Evolutionary conservation across 2,888 invertebrate genomes (phyloP), one percentile per base, ranked within the genome.

Genomic region (Sussaba pulchella): DNA sequence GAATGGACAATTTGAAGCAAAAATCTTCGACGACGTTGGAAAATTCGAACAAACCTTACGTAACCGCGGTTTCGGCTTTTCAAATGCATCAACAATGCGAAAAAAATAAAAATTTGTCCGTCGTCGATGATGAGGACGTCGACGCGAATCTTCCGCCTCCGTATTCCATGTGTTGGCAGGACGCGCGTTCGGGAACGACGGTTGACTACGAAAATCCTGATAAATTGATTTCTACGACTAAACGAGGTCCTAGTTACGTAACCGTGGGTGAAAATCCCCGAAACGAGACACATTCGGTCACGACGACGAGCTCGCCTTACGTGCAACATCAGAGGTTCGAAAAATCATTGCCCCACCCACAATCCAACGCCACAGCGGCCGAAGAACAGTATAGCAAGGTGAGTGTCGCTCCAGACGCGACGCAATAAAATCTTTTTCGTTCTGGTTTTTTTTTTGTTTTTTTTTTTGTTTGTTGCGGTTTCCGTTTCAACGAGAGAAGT

Each of bases 331-430:
- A 87, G n/a, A 85, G 84, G 69, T 84, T 87, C 39, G 87, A 87
- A 0, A 88, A 88, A 73, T 83, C 83, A 69, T 57, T 85, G 72
- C 71, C 82, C 4, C n/a, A n/a, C n/a, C 64, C 59, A 47, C 72
- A 72, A 39, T 10, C 64, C 6, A 76, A 64, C 19, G 63, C 50
- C 19, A 24, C 72, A 45, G 64, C 72, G 64, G 82, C 86, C 19
- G 91, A 91, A 36, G 90, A 90, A 79, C 89, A 89, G 59, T 92
- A 92, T 81, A 90, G 91, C 81, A 90, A 92, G 84, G 90, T 91
- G 54, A 88, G 89, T 31, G 88, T 89, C 67, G 89, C 88, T 72
- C 89, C 91, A 43, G 88, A 85, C 73, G 86, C 87, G 61, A 85
- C 89, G 75, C 88, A 90, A 81, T 90, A 84, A 88, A 81, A 17